Evolutionary conservation across 2,888 invertebrate species (phyloP).

Genomic region (Drosophila aldrichi): DNA sequence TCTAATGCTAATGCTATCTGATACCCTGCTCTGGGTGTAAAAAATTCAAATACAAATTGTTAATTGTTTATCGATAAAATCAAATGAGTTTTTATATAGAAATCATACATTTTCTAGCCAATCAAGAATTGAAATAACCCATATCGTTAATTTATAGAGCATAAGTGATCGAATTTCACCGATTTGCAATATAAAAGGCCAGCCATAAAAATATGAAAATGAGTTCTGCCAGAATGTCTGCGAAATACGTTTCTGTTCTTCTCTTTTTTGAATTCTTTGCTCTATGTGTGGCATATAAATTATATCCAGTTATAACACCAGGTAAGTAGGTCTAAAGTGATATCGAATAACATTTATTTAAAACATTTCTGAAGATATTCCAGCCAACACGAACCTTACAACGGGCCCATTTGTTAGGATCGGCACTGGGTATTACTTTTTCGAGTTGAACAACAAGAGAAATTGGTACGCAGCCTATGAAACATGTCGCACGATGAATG

Average conservation of each 20-base stretch:
- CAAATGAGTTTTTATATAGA: too few species aligned
- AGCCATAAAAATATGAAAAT: background rate
- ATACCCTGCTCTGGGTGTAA: background rate
- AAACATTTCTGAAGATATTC: conserved; percentile 18
- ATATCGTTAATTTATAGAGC: background rate
- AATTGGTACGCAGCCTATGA: background rate
- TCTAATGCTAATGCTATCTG: background rate
- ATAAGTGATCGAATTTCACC: too few species aligned
- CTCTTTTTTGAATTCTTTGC: background rate
- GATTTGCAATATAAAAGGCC: background rate
- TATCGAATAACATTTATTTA: background rate
- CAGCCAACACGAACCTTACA: conserved; percentile 6
- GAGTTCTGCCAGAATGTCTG: conserved; percentile 11
- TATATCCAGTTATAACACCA: conserved; percentile 14
- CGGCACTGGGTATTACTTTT: background rate
- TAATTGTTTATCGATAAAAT: background rate
- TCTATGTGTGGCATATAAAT: conserved; percentile 21
- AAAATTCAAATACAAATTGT: background rate
- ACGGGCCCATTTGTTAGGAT: background rate
- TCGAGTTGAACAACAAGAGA: background rate
- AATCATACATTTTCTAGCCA: background rate
- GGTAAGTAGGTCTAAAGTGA: conserved; percentile 1
- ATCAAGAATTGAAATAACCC: background rate
- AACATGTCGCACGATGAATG: background rate
- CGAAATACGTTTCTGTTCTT: conserved; percentile 14